Evolutionary conservation across 1,140 invertebrate genomes (phyloP).

Genomic region (Aphelenchoides besseyi): DNA sequence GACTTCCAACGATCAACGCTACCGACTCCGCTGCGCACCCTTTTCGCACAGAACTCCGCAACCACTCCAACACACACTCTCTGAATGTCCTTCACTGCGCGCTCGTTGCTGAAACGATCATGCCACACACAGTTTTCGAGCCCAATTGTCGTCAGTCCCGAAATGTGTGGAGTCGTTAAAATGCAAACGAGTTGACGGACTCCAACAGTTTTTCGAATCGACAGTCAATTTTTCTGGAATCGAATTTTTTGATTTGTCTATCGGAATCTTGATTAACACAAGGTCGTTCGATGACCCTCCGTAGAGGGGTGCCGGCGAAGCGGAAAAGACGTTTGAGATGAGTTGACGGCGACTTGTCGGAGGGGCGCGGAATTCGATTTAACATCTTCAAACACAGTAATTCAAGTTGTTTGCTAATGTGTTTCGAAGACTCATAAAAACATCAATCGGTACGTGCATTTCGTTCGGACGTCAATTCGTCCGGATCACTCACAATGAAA

Average conservation of each 20-base stretch:
- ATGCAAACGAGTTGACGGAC: neutral
- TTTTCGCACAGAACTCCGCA: too few species aligned
- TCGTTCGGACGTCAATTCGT: neutral
- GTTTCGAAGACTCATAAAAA: neutral
- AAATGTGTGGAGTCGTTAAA: neutral
- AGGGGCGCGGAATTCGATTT: neutral
- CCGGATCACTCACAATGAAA: too few species aligned
- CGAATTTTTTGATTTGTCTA: too few species aligned
- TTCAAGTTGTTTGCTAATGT: neutral
- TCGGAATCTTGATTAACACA: neutral
- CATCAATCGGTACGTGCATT: neutral
- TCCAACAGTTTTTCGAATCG: too few species aligned
- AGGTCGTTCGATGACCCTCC: slow-evolving; percentile 2
- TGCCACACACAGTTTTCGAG: too few species aligned
- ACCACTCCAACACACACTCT: too few species aligned
- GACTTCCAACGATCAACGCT: too few species aligned
- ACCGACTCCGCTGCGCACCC: too few species aligned
- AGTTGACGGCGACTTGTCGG: neutral
- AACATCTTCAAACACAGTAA: neutral
- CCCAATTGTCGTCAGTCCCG: too few species aligned
- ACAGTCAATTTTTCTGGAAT: too few species aligned
- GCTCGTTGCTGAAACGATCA: too few species aligned
- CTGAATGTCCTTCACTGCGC: too few species aligned
- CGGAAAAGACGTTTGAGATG: neutral
- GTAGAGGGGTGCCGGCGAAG: neutral